A percentile compares a stretch with the other conserved stretches of the same genome.
Conservation (phyloP, 2,888 invertebrate species). For the Dyspetes luteomarginatus region DNA sequence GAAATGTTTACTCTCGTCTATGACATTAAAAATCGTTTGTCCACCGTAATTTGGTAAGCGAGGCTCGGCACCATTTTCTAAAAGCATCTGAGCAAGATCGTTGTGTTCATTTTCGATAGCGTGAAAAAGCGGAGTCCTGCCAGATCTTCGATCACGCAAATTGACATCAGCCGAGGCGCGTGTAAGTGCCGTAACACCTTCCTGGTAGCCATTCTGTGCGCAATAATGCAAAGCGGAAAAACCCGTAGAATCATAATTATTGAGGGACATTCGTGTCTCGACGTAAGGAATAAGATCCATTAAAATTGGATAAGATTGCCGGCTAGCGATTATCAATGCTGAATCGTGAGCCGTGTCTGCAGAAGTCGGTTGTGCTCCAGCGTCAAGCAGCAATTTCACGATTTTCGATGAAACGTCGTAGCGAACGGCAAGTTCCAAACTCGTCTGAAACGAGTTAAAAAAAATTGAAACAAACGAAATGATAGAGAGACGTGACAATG, state of each 20-base stretch:
- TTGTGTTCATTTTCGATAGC: slow-evolving; percentile 75
- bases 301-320: slow-evolving; percentile 70
- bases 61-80: slow-evolving; percentile 72
- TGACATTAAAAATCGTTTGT: slow-evolving; percentile 74
- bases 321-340: slow-evolving; percentile 77
- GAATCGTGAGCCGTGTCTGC: slow-evolving; percentile 72
- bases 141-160: slow-evolving; percentile 76
- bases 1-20: slow-evolving; percentile 71
- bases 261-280: slow-evolving; percentile 57
- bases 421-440: slow-evolving; percentile 78
- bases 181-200: slow-evolving; percentile 71
- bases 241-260: slow-evolving; percentile 74
- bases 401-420: slow-evolving; percentile 70
- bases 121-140: slow-evolving; percentile 79
- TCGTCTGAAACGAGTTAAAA: slow-evolving; percentile 72
- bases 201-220: slow-evolving; percentile 70
- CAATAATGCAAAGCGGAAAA: slow-evolving; percentile 79
- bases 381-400: slow-evolving; percentile 72
- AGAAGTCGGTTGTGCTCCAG: slow-evolving; percentile 75
- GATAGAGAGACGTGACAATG: no score
- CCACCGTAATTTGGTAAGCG: slow-evolving; percentile 76
- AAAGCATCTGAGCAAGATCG: slow-evolving; percentile 67
- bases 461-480: no score
- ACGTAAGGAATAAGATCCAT: slow-evolving; percentile 69
- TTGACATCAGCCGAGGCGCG: slow-evolving; percentile 74